Base-by-base conservation (phyloP, 1,140 invertebrate genomes). In the Elysia chlorotica region DNA sequence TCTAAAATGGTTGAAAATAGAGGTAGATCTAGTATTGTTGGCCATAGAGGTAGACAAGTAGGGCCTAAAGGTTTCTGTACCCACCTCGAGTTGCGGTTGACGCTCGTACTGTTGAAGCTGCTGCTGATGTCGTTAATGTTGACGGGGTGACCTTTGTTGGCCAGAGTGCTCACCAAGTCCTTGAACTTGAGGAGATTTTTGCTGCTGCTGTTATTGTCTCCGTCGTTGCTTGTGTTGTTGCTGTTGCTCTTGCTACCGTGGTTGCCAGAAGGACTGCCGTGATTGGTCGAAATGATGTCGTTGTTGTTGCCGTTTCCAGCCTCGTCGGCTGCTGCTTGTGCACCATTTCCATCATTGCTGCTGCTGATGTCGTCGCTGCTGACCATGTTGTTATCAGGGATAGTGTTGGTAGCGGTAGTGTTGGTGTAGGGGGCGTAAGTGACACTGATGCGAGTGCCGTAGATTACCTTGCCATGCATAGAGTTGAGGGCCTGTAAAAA, bases 41-140 rank as follows among this genome's bases (percentile, higher is more conserved):
- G n/a, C n/a, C n/a, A n/a, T n/a, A n/a, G n/a, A n/a, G n/a, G n/a
- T n/a, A n/a, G n/a, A n/a, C n/a, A n/a, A n/a, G n/a, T n/a, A n/a
- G n/a, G n/a, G n/a, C n/a, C n/a, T n/a, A n/a, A n/a, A n/a, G n/a
- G n/a, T n/a, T n/a, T n/a, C n/a, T n/a, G n/a, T n/a, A 48, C 31
- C 3, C 31, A 71, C 69, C 69, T 71, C 17, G 69, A 62, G 69
- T 71, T 71, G 1, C 69, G 35, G 25, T 71, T 71, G 23, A 62
- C 59, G 28, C 57, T 71, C n/a, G 4, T 62, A 14, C 37, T 33
- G 57, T n/a, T 53, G 38, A 56, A 56, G 36, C 35, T 36, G 3
- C 23, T 48, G 59, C 35, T 59, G 59, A 71, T 71, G 69, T 71
- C 69, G 36, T 71, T 71, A 59, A 71, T 71, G 69, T 71, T 71